Base-by-base conservation (phyloP, 2,113 vertebrate genomes). In the Cygnus atratus region DNA sequence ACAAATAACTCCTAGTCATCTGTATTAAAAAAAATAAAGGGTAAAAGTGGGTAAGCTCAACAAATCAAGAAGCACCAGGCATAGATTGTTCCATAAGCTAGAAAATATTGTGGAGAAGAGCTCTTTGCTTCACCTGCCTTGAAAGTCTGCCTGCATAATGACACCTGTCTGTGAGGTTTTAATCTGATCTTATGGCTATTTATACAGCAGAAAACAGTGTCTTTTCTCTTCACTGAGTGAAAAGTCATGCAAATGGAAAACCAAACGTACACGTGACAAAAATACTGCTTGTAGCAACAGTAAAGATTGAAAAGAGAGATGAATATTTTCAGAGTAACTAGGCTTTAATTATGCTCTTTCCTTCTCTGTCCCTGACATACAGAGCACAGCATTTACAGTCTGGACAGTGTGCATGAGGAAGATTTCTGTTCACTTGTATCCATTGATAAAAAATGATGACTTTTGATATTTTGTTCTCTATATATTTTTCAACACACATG, bases 361-460 rank as follows among this genome's bases (percentile, higher is more conserved):
- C 67, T 86, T 44, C 72, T 77, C 79, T 73, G 12, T 37, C 55
- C 75, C 66, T 80, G 50, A 39, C 37, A 35, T 0, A 12, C 2
- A 87, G 44, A 91, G 35, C 35, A 24, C 67, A 82, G 29, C n/a
- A 46, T n/a, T 85, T 82, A 24, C 12, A 80, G 72, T 35, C 39
- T 4, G 46, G 63, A 48, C 65, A 84, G 39, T 22, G 28, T 0
- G 1, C 41, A 17, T 17, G 55, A 83, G 43, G 20, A 85, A 76
- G 58, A 46, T 52, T 95, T 85, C 80, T 94, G 66, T 74, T 91
- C 82, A 77, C 55, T 79, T 35, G 16, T 28, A 79, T 33, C 77
- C 80, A 76, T 59, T 95, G 96, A 94, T 95, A 90, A 94, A 84
- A 95, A 91, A 31, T 59, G 67, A 92, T 84, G 63, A 87, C 70